These are phyloP conservation scores for Dichetophora obliterata DNA, from an alignment of 2,888 invertebrate genomes.

Conservation along the genomic window DNA sequence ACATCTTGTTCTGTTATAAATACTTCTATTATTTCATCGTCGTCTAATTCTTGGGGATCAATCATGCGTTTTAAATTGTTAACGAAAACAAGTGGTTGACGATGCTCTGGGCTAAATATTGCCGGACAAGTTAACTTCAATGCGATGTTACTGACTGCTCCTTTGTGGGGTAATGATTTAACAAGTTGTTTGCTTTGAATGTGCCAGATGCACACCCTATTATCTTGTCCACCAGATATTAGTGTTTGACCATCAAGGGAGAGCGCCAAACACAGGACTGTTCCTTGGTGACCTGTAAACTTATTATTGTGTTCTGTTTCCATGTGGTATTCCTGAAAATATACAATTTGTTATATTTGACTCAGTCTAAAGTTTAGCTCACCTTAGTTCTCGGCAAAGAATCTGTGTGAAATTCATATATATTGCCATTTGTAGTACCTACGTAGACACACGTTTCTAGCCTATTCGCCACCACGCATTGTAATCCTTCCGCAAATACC, in stretches of 20 bases:
- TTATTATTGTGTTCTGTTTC: slow-evolving; percentile 71
- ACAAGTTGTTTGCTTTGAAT: slow-evolving; percentile 81
- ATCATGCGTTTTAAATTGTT: slow-evolving; percentile 77
- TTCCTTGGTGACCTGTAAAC: slow-evolving; percentile 79
- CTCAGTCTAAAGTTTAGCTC: not conserved
- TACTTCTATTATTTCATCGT: slow-evolving; percentile 70
- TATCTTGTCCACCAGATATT: slow-evolving; percentile 83
- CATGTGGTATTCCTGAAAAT: slow-evolving; percentile 73
- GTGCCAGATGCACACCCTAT: slow-evolving; percentile 84
- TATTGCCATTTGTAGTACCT: slow-evolving; percentile 80
- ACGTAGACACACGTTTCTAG: slow-evolving; percentile 81
- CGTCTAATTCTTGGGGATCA: slow-evolving; percentile 67
- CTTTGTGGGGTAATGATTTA: slow-evolving; percentile 79
- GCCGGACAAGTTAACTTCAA: slow-evolving; percentile 75
- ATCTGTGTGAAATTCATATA: slow-evolving; percentile 78
- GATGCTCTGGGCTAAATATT: slow-evolving; percentile 73
- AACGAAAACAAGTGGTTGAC: slow-evolving; percentile 73
- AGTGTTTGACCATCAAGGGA: slow-evolving; percentile 80
- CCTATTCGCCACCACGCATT: slow-evolving; percentile 78
- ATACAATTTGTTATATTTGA: not conserved
- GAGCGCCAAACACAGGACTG: slow-evolving; percentile 79
- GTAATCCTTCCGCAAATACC: slow-evolving; percentile 79
- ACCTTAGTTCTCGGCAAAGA: slow-evolving; percentile 76
- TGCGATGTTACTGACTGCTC: slow-evolving; percentile 80
- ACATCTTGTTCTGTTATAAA: slow-evolving; percentile 50